These are phyloP conservation scores for Anolis apletophallus DNA, from an alignment of 2,797 vertebrate genomes.

Conservation along the genomic window DNA sequence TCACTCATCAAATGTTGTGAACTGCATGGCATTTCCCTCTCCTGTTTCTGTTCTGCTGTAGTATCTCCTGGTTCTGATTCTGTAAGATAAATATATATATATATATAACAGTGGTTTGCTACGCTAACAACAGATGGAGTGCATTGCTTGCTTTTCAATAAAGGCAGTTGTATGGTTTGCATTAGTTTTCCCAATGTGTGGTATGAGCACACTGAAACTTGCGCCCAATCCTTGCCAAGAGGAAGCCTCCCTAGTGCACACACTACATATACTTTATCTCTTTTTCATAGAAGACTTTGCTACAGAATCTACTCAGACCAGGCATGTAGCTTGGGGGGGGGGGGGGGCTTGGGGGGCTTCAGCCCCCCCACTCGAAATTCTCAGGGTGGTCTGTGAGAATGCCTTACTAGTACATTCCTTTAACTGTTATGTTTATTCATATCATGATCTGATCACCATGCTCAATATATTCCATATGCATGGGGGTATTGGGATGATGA, in stretches of 20 bases:
- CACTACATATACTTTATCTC: background rate
- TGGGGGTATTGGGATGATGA: too few relatives aligned
- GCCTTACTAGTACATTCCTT: too few relatives aligned
- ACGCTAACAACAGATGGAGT: background rate
- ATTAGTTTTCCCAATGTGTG: background rate
- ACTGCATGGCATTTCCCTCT: background rate
- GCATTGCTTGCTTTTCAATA: background rate
- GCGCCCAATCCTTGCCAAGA: background rate
- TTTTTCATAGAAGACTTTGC: background rate
- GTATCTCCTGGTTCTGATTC: background rate
- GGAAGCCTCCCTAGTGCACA: background rate
- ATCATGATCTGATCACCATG: too few relatives aligned
- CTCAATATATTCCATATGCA: too few relatives aligned
- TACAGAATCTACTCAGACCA: background rate
- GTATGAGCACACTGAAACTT: background rate
- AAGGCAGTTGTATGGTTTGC: background rate
- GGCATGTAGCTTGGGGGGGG: too few relatives aligned
- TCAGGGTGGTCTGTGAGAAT: too few relatives aligned
- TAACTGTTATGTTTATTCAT: too few relatives aligned
- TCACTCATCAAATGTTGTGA: slow-evolving; percentile 18
- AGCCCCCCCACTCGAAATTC: too few relatives aligned
- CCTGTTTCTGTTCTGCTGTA: background rate
- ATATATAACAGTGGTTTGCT: background rate
- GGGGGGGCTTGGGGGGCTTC: too few relatives aligned
- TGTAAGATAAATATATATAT: slow-evolving; percentile 2